These are phyloP conservation scores for Chelonus formosanus DNA, from an alignment of 2,888 invertebrate species.

Conservation along the genomic window DNA sequence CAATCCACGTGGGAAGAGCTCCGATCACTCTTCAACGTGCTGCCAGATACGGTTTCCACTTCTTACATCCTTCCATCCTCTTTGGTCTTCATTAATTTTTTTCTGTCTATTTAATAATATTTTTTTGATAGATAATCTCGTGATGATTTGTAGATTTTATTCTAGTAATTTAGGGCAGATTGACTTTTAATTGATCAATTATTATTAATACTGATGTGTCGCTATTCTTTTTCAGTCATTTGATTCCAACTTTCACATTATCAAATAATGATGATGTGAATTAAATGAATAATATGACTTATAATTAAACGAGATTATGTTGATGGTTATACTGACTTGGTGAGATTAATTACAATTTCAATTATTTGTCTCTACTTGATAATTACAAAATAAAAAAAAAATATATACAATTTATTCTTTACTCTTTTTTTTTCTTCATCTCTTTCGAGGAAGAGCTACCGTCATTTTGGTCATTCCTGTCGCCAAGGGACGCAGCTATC, in stretches of 20 bases:
- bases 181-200: conserved; percentile 10
- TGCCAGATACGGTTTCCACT: conserved; percentile 36
- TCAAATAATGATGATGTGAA: conserved; percentile 21
- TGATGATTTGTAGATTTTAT: too few relatives aligned
- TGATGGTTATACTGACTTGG: too few relatives aligned
- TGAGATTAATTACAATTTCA: too few relatives aligned
- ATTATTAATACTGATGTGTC: neutral
- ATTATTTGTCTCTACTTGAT: too few relatives aligned
- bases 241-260: too few relatives aligned
- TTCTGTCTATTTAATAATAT: conserved; percentile 4
- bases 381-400: too few relatives aligned
- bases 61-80: conserved; percentile 22
- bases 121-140: too few relatives aligned
- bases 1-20: conserved; percentile 63
- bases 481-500: conserved; percentile 43
- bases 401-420: too few relatives aligned
- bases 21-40: conserved; percentile 37
- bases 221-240: neutral
- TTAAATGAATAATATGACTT: neutral
- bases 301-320: too few relatives aligned
- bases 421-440: conserved; percentile 12
- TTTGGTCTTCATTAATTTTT: conserved; percentile 3
- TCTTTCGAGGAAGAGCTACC: conserved; percentile 25
- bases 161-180: neutral
- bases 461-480: conserved; percentile 39